phyloP scores from a whole-genome alignment of 2,797 vertebrate genomes.

The Buceros bicornis region DNA sequence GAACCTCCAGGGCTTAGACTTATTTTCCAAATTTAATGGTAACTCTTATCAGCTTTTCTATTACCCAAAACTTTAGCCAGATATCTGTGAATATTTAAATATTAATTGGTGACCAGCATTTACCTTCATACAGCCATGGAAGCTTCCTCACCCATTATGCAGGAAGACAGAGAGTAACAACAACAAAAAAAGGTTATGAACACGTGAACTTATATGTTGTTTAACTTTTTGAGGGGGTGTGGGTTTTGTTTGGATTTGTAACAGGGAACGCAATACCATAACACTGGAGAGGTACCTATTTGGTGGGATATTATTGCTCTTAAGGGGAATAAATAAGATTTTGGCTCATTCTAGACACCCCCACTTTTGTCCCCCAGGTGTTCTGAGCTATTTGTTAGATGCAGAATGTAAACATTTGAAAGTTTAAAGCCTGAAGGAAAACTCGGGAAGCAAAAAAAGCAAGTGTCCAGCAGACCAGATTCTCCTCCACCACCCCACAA shows the following conservation, averaged over 20 bases:
- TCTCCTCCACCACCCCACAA: accelerated
- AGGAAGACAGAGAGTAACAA: not conserved
- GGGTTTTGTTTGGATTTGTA: not conserved
- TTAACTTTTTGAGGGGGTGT: not conserved
- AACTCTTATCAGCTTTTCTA: not conserved
- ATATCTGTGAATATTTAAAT: not conserved
- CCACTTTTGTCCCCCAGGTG: not conserved
- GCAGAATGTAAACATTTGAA: not conserved
- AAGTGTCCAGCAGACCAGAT: not conserved
- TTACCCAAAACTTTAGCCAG: not conserved
- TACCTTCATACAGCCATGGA: not conserved
- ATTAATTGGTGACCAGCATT: not conserved
- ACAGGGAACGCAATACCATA: not conserved
- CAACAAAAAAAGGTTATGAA: not conserved
- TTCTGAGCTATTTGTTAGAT: not conserved
- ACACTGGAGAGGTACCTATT: not conserved
- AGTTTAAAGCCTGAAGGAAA: not conserved
- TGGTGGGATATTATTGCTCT: not conserved
- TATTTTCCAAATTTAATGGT: not conserved
- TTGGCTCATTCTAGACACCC: not conserved
- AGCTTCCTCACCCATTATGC: not conserved
- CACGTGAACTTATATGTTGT: not conserved
- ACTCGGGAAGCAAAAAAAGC: not conserved
- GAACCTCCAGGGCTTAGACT: not conserved
- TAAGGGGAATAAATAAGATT: not conserved